Base-by-base conservation (phyloP, 2,888 invertebrate species). In the Ichneumoninae sp. region DNA sequence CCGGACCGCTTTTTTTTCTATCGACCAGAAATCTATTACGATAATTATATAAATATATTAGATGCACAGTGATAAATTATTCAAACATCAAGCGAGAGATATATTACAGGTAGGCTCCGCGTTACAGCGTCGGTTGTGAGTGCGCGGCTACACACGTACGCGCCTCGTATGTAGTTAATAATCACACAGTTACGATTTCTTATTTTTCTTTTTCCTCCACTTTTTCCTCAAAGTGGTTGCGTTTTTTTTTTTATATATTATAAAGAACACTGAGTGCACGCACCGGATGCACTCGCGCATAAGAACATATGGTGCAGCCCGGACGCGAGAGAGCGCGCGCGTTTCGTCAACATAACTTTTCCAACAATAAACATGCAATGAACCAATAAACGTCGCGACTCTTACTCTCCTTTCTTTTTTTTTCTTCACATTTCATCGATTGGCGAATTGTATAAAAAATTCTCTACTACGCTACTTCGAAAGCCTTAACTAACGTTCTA, bases 21-120 rank as follows among this genome's bases (percentile, higher is more conserved):
- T 57, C 57, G 57, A 76, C 68, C 62, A 68, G 44, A 76, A 83
- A 57, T 77, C 72, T 78, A 74, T 81, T 69, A 83, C 82, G 82
- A 86, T 88, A 86, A 86, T 88, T 82, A 83, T 84, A 88, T 85
- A 88, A 83, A 89, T 87, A 86, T 88, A 87, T 86, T 87, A 87
- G 85, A 90, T 90, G 89, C 89, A 88, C 86, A 89, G 88, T 87
- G 85, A 89, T 89, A 88, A 89, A 87, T 86, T 86, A 86, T 87
- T 86, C 84, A 87, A 90, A 89, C 77, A 82, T 88, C 87, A 89
- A 88, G 87, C 87, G 87, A 87, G 80, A 84, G 80, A 81, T 85
- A 84, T 85, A 80, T 86, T 83, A 86, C 86, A 87, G 78, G 69
- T 80, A 86, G 84, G 82, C 84, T 78, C 68, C 82, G 72, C 74